These are phyloP conservation scores for Melanargia galathea DNA, from an alignment of 2,888 invertebrate species.

Conservation along the genomic window DNA sequence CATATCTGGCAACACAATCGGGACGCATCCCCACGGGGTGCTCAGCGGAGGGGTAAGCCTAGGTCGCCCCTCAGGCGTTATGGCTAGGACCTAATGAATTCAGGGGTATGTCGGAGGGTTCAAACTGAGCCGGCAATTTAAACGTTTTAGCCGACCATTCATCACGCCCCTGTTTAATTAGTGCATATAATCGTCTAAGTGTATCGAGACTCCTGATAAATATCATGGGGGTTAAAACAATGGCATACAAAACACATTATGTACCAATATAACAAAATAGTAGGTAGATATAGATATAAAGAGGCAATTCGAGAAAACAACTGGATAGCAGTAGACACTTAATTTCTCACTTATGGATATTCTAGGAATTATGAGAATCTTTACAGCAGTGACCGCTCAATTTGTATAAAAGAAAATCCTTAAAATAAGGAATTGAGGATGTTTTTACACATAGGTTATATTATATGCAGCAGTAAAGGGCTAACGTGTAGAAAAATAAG, in stretches of 20 bases:
- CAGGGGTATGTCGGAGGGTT: conserved; percentile 48
- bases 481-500: too few relatives aligned
- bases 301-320: neutral
- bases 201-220: conserved; percentile 25
- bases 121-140: conserved; percentile 50
- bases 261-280: neutral
- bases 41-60: conserved; percentile 49
- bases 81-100: conserved; percentile 56
- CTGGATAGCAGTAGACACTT: neutral
- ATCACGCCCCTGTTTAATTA: conserved; percentile 52
- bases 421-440: neutral
- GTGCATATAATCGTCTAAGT: conserved; percentile 39
- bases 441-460: neutral
- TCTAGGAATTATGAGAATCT: neutral
- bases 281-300: neutral
- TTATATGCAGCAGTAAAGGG: too few relatives aligned
- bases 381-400: neutral
- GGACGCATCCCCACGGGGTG: conserved; percentile 49
- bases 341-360: neutral
- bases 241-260: neutral
- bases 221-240: conserved; percentile 18
- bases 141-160: conserved; percentile 47
- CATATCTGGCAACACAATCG: too few relatives aligned
- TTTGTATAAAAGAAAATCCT: neutral
- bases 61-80: conserved; percentile 55